phyloP scores from a whole-genome alignment of 2,797 vertebrate genomes.

The Helarctos malayanus region DNA sequence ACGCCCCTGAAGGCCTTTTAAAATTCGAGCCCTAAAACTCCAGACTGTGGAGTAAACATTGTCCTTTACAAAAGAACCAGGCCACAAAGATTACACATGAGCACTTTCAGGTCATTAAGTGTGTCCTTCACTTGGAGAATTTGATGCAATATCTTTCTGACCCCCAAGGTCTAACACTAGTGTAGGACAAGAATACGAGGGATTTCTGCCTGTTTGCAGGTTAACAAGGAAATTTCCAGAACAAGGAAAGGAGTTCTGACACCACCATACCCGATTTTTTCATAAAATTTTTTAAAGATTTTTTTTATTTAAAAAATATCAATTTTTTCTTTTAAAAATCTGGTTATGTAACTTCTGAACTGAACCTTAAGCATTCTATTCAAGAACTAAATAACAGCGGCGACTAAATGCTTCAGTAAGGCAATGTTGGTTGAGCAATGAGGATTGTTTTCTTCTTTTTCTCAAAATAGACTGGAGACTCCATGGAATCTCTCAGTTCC shows the following conservation, averaged over 20 bases:
- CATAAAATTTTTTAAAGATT: not conserved
- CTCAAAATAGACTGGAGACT: slow-evolving; percentile 38
- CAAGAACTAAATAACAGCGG: not conserved
- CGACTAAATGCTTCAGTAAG: not conserved
- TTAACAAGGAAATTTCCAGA: not conserved
- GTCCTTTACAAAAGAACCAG: not conserved
- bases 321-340: not conserved
- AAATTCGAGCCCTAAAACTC: not conserved
- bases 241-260: not conserved
- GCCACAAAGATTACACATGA: not conserved
- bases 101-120: not conserved
- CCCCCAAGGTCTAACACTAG: not conserved
- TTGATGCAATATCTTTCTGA: not conserved
- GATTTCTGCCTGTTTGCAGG: not conserved
- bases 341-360: not conserved
- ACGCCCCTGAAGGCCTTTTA: not conserved
- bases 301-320: not conserved
- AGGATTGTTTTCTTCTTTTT: slow-evolving; percentile 29
- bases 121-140: not conserved
- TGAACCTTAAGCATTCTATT: slow-evolving; percentile 32
- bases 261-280: not conserved
- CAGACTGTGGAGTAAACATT: not conserved
- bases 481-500: slow-evolving; percentile 40
- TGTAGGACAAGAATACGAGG: not conserved
- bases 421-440: not conserved